phyloP scores from a whole-genome alignment of 1,140 invertebrate genomes.

The Oryctes rhinoceros region DNA sequence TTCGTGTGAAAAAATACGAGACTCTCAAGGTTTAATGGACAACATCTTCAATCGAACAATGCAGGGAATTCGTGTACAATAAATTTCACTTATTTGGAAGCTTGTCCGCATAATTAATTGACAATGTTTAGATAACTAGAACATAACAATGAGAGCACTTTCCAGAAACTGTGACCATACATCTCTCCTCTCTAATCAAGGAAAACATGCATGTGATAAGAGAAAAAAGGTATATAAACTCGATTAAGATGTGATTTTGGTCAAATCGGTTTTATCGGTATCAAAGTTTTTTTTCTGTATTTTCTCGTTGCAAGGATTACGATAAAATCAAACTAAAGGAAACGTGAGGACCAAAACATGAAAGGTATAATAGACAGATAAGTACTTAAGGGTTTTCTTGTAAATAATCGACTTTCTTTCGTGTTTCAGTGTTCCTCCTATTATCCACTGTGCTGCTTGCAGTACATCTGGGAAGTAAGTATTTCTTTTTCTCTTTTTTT shows the following conservation, averaged over 20 bases:
- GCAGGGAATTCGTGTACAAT: slow-evolving; percentile 5
- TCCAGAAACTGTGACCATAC: slow-evolving; percentile 1
- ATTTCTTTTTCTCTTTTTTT: background rate
- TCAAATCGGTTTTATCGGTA: background rate
- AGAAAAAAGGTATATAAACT: background rate
- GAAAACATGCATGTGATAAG: slow-evolving; percentile 5
- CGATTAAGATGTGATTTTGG: background rate
- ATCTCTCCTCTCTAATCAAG: background rate
- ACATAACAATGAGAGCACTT: slow-evolving; percentile 1
- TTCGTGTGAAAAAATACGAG: background rate
- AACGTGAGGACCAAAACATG: background rate
- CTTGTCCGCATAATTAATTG: background rate
- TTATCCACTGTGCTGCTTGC: slow-evolving; percentile 22
- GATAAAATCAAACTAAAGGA: background rate
- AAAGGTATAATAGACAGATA: background rate
- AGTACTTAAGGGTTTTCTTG: background rate
- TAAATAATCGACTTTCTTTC: background rate
- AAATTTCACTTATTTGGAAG: slow-evolving; percentile 31
- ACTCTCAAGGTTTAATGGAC: slow-evolving; percentile 7
- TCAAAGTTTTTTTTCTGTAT: background rate
- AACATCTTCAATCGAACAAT: slow-evolving; percentile 1
- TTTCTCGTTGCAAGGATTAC: background rate
- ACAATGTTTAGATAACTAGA: slow-evolving; percentile 10
- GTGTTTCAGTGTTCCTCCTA: slow-evolving; percentile 9
- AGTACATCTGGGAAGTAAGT: slow-evolving; percentile 21